Percentiles rank a stretch among this genome's conserved stretches.
phyloP scores from a whole-genome alignment of 1,140 invertebrate species.

The Dendroctonus valens region DNA sequence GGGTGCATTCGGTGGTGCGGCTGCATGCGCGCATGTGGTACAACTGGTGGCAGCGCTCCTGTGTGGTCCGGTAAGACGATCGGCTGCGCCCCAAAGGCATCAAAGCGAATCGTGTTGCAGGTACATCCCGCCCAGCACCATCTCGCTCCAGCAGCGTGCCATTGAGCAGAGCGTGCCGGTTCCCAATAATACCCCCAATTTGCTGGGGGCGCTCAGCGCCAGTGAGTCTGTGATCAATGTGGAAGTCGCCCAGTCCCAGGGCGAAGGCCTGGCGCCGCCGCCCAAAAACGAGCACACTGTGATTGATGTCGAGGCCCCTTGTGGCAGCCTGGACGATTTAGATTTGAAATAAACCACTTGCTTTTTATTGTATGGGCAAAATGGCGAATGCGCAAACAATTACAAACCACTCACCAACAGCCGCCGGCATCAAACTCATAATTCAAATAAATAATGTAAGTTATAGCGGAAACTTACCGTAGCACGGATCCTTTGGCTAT shows the following conservation, averaged over 20 bases:
- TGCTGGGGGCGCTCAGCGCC: constrained; percentile 14
- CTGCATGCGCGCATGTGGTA: constrained; percentile 56
- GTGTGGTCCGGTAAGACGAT: constrained; percentile 47
- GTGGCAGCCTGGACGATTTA: constrained; percentile 17
- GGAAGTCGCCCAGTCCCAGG: constrained; percentile 18
- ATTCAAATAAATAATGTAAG: too few species aligned
- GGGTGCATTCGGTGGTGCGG: constrained; percentile 53
- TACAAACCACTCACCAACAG: too few species aligned
- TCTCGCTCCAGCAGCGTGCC: constrained; percentile 15
- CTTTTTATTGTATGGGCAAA: too few species aligned
- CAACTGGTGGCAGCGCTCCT: constrained; percentile 57
- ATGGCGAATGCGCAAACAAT: too few species aligned
- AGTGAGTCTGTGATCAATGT: constrained; percentile 21
- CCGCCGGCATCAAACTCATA: too few species aligned
- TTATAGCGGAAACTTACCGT: too few species aligned
- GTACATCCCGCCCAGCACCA: constrained; percentile 40
- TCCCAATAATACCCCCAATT: constrained; percentile 29
- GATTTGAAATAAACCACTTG: constrained; percentile 23
- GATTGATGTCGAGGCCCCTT: constrained; percentile 7
- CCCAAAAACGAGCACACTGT: constrained; percentile 7
- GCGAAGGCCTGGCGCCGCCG: constrained; percentile 5
- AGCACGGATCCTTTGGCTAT: too few species aligned
- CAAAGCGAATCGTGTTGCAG: constrained; percentile 13
- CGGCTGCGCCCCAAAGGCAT: too few species aligned
- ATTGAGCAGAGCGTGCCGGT: constrained; percentile 6